Base-by-base conservation (phyloP, 2,113 vertebrate genomes). In the Argyrosomus japonicus region DNA sequence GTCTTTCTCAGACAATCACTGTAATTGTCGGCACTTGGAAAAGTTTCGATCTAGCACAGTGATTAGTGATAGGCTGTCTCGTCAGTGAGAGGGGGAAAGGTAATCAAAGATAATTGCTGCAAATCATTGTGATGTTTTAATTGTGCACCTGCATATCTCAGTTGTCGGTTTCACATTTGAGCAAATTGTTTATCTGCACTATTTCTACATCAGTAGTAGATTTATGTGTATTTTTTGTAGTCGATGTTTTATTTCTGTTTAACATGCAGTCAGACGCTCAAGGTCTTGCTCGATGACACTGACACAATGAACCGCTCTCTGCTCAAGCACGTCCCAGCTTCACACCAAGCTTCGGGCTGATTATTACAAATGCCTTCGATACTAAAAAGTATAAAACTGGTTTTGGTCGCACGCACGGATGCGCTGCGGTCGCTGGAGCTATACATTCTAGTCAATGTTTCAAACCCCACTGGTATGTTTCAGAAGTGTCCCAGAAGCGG, bases 101-200 rank as follows among this genome's bases (percentile, higher is more conserved):
- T 82, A 94, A 95, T 95, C 89, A 94, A 82, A 89, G 82, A 92
- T 94, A 91, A 95, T 94, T 92, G 73, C 89, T 45, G 75, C 57
- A 79, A 94, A 94, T 94, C 85, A 92, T 65, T 81, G 82, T 75
- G 61, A 84, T 86, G 75, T 84, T 89, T 85, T 89, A 87, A 94
- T 91, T 83, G 77, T 74, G 86, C 92, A 94, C 91, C 91, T 94
- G 93, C 87, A 61, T 90, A 88, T 60, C 40, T 86, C 78, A 2
- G 61, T 82, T 76, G 40, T 64, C 45, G 67, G 81, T 69, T 63
- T 77, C 40, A 64, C 9, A 23, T 57, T 73, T 10, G 14, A 82
- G 43, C 21, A 40, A 86, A 84, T 43, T 65, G 10, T 68, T 75
- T 57, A 62, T 48, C 4, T 50, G 6, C 61, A 54, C 32, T 8